Evolutionary conservation across 2,113 vertebrate genomes (phyloP).

Genomic region (Lasiurus cinereus): DNA sequence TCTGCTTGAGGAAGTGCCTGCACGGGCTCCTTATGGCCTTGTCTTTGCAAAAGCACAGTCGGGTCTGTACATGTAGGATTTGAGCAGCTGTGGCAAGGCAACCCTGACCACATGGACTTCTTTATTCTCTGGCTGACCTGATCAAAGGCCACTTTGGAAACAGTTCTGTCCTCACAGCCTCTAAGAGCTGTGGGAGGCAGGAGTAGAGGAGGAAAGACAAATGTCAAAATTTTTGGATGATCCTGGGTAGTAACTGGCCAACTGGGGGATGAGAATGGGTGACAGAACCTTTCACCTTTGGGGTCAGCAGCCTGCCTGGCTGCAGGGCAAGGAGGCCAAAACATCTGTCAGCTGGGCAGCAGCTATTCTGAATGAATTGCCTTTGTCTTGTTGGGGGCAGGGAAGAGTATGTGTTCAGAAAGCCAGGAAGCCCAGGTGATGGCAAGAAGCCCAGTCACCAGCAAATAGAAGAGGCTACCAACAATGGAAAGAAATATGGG

Average conservation of each 20-base stretch:
- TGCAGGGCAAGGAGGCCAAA: not conserved
- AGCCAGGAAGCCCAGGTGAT: conserved; percentile 43
- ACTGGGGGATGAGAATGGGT: conserved; percentile 50
- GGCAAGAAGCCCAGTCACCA: not conserved
- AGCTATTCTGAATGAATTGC: not conserved
- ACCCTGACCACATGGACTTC: not conserved
- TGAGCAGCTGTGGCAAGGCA: conserved; percentile 35
- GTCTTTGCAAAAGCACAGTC: conserved; percentile 1
- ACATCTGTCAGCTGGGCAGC: conserved; percentile 66
- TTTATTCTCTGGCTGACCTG: conserved; percentile 2
- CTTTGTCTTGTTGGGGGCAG: conserved; percentile 43
- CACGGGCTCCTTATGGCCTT: not conserved
- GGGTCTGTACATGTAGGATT: not conserved
- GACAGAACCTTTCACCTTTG: conserved; percentile 37
- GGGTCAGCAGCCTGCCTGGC: conserved; percentile 22
- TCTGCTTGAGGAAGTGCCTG: not conserved
- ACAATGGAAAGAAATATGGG: not conserved
- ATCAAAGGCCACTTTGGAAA: conserved; percentile 59
- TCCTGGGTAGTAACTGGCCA: conserved; percentile 39
- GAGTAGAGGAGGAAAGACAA: conserved; percentile 79
- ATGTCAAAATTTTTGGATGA: conserved; percentile 81
- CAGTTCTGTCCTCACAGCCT: conserved; percentile 54
- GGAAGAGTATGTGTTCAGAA: conserved; percentile 46
- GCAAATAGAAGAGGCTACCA: not conserved
- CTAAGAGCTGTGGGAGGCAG: conserved; percentile 75